These are phyloP conservation scores for Pterocles orientalis DNA, from an alignment of 2,113 vertebrate species.

Conservation along the genomic window DNA sequence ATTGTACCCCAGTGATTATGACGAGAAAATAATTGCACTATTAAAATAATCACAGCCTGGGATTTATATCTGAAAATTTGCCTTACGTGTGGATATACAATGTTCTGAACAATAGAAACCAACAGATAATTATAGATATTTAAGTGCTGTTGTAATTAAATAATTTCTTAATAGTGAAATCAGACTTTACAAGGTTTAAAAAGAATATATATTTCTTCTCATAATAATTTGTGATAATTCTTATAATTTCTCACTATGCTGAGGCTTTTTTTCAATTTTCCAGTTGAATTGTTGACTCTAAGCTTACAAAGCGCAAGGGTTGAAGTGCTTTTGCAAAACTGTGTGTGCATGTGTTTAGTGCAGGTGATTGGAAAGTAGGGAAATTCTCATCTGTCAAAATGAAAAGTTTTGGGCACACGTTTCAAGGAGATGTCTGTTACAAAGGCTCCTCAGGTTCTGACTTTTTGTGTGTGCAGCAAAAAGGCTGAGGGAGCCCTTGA, in stretches of 20 bases:
- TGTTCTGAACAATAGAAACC: neutral
- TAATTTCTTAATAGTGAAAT: neutral
- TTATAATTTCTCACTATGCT: neutral
- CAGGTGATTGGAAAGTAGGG: neutral
- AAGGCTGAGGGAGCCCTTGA: neutral
- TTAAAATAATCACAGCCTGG: neutral
- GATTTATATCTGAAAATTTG: neutral
- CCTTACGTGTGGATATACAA: neutral
- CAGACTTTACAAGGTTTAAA: neutral
- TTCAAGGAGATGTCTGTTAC: neutral
- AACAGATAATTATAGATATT: neutral
- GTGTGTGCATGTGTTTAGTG: neutral
- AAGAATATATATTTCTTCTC: neutral
- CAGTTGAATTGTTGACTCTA: neutral
- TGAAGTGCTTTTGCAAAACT: neutral
- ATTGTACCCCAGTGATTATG: neutral
- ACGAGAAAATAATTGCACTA: constrained; percentile 16
- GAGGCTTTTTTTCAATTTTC: neutral
- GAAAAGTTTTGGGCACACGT: neutral
- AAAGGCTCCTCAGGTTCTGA: neutral
- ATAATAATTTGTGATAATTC: neutral
- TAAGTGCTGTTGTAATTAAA: neutral
- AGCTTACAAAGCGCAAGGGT: neutral
- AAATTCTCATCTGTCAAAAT: neutral
- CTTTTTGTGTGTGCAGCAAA: neutral